Base-by-base conservation (phyloP, 2,888 invertebrate genomes). In the Cheilosia vernalis region DNA sequence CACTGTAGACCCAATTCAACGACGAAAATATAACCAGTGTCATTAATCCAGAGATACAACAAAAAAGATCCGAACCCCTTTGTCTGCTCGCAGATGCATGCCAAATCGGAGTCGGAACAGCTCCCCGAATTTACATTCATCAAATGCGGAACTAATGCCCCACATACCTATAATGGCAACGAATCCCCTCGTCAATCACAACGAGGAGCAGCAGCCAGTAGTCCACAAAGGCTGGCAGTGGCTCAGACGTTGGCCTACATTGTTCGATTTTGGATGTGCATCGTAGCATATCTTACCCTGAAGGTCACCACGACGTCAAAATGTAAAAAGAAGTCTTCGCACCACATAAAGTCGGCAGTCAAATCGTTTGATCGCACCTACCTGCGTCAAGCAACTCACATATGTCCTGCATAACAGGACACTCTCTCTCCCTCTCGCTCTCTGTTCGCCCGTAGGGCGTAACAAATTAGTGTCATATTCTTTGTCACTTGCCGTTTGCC, bases 111-210 rank as follows among this genome's bases (percentile, higher is more conserved):
- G 44, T 66, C 30, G 3, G 67, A 51, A 73, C 63, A 69, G 84
- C 78, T 78, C 66, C 72, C 77, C 72, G 56, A 69, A 63, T 80
- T 69, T 60, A 47, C 33, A 76, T 70, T 76, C 76, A 74, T 76
- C 76, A 70, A 61, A 70, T 66, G 84, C 70, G 76, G 76, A 85
- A 85, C 84, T 74, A 85, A 85, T 81, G 80, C 66, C 60, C 80
- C 82, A 82, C 42, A 82, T n/a, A n/a, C n/a, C n/a, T n/a, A n/a
- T 77, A 82, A 77, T 66, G 60, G 33, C 49, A 60, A 21, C 61
- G 51, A 79, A 74, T 67, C 67, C 79, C 77, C 67, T 73, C 47
- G 67, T 67, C 79, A 79, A 55, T 79, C 67, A 49, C 67, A 67
- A 30, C 21, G 66, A 37, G 55, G 66, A 51, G 42, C 47, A 30